Evolutionary conservation across 2,888 invertebrate species (phyloP), one percentile per base, ranked within the genome.

Genomic region (Folsomia manolachei): DNA sequence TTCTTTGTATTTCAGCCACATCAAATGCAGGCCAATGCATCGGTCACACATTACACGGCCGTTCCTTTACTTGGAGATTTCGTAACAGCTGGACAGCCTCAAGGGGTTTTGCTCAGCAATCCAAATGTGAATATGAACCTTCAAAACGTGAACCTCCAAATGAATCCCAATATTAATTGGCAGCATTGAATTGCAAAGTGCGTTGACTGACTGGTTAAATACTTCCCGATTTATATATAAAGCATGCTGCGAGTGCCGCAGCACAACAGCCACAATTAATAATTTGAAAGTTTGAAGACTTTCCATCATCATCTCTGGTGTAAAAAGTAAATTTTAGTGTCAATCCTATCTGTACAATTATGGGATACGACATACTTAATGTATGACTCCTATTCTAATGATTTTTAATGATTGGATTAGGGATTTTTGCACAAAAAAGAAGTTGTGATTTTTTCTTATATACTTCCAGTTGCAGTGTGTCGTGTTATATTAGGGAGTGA

Each of bases 61-160:
- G 73, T 79, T 68, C 79, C 79, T 21, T 61, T 79, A 21, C 63
- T 79, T 51, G 76, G 76, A 60, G 79, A 76, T 62, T 76, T 76
- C 65, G 75, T 75, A 1, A 75, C 77, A 23, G 69, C 63, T 14
- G 74, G 71, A 2, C 77, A 74, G 68, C 74, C 72, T 21, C 79
- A 79, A 75, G 73, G 73, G 70, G 76, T 79, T 74, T 79, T 79
- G 79, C 79, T 79, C 76, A 79, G 75, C 75, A 79, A 77, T 68
- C 67, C 76, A 18, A 79, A 79, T 67, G 75, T 78, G 27, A 76
- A 73, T 63, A 73, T 78, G 21, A 67, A 77, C 24, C 74, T 76
- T 14, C 77, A 77, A 27, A 75, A 73, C 62, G n/a, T n/a, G n/a
- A n/a, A n/a, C n/a, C n/a, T n/a, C n/a, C n/a, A n/a, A n/a, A n/a